Evolutionary conservation across 2,797 vertebrate species (phyloP).

Genomic region (Lepidocolaptes lacrymiger): DNA sequence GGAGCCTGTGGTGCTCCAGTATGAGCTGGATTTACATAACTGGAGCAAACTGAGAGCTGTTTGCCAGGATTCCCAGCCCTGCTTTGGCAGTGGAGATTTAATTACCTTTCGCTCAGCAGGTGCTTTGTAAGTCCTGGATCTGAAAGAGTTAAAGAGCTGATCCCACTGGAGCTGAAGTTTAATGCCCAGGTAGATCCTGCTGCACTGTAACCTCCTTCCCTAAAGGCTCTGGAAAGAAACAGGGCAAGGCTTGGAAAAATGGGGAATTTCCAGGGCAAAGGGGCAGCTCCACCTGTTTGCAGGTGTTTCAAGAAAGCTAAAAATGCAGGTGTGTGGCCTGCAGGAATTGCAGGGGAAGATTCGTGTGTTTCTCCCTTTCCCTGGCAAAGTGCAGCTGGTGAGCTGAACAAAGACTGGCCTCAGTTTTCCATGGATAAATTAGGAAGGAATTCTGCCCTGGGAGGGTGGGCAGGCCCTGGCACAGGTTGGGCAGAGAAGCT

Average conservation of each 20-base stretch:
- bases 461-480: neutral
- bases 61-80: neutral
- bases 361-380: no score
- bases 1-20: neutral
- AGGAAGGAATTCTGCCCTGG: neutral
- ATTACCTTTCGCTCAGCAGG: conserved; percentile 69
- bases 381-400: neutral
- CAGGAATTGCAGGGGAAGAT: neutral
- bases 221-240: neutral
- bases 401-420: neutral
- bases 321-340: neutral
- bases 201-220: neutral
- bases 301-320: neutral
- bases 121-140: conserved; percentile 35
- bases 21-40: neutral
- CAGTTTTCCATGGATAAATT: neutral
- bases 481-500: neutral
- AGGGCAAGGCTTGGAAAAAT: neutral
- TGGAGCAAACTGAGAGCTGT: neutral
- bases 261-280: neutral
- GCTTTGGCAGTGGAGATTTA: conserved; percentile 28
- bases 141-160: conserved; percentile 24
- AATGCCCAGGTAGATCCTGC: conserved; percentile 16
- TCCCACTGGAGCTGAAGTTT: conserved; percentile 26
- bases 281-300: neutral